A percentile compares a stretch with the other conserved stretches of the same genome.
Evolutionary conservation across 2,888 invertebrate species (phyloP).

Genomic region (Halocaridina rubra): DNA sequence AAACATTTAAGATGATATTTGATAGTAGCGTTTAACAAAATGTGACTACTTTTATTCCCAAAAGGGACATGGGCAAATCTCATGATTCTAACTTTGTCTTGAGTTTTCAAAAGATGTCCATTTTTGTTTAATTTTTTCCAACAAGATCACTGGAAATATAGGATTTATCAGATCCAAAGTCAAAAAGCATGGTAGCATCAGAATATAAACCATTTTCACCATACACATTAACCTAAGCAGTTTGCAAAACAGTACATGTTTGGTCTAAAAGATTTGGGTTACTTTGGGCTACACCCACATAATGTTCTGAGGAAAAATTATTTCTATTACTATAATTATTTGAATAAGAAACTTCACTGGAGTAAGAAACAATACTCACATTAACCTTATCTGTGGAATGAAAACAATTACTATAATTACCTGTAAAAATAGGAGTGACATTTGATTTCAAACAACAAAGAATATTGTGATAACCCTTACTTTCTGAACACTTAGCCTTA

Average conservation of each 20-base stretch:
- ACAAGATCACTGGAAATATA: not conserved
- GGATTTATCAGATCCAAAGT: not conserved
- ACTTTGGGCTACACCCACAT: not conserved
- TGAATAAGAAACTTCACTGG: not conserved
- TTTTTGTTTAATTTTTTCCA: not conserved
- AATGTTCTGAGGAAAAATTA: not conserved
- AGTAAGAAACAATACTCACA: not conserved
- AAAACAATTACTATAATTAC: not conserved
- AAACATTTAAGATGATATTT: not conserved
- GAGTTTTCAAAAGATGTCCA: not conserved
- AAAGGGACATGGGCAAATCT: not conserved
- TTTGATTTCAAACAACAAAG: not conserved
- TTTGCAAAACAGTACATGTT: not conserved
- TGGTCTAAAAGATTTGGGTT: not conserved
- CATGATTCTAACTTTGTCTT: not conserved
- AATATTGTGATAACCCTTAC: not conserved
- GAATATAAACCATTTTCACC: not conserved
- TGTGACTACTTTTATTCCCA: not conserved
- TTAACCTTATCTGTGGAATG: not conserved
- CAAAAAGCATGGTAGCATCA: not conserved
- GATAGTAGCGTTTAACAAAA: not conserved
- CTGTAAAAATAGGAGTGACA: not conserved
- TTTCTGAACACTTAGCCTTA: not conserved
- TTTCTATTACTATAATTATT: not conserved
- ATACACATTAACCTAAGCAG: not conserved